Conservation (phyloP, 2,113 vertebrate species). For the Notiomystis cincta region DNA sequence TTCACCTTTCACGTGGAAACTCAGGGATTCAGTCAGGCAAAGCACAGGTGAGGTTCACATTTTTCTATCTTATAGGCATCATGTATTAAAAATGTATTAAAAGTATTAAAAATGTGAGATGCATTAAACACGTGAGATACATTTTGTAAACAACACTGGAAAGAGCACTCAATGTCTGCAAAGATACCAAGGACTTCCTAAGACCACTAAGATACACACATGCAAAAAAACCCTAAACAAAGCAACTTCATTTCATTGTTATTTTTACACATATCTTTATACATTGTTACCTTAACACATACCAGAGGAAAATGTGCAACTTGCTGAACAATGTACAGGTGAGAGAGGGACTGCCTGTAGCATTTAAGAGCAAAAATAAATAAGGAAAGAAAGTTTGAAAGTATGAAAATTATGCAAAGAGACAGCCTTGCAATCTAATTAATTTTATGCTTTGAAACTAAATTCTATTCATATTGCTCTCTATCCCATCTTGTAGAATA, state of each 20-base stretch:
- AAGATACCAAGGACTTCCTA: neutral
- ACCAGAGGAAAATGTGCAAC: accelerated
- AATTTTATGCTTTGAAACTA: neutral
- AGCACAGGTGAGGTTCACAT: neutral
- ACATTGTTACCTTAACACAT: accelerated
- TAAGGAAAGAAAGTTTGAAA: neutral
- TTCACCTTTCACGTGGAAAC: neutral
- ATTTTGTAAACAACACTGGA: neutral
- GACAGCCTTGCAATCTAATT: neutral
- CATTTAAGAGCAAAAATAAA: neutral
- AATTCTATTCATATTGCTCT: neutral
- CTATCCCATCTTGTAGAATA: neutral
- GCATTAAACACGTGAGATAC: neutral
- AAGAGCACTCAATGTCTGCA: neutral
- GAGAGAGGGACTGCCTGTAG: neutral
- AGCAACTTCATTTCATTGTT: neutral
- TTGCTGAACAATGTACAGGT: neutral
- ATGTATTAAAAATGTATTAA: accelerated
- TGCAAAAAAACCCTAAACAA: neutral
- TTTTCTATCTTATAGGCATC: neutral
- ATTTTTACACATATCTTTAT: neutral
- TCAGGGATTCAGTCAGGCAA: neutral
- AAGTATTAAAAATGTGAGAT: neutral
- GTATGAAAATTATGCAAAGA: neutral
- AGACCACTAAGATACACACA: neutral